Conservation (phyloP, 2,888 invertebrate species). For the Orchesella flavescens region DNA sequence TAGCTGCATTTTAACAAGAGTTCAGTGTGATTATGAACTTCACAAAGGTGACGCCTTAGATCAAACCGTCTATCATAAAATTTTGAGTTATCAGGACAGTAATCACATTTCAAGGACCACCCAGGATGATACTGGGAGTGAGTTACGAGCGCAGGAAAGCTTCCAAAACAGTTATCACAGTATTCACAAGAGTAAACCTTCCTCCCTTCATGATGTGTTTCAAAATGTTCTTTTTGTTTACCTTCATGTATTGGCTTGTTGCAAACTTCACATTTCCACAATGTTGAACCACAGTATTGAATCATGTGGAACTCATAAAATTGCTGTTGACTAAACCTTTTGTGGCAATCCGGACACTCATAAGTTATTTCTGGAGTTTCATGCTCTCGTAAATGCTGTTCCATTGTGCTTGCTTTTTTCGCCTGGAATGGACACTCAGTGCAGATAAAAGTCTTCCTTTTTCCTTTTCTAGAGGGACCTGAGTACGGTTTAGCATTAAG, state of each 20-base stretch:
- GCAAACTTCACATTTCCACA: constrained; percentile 3
- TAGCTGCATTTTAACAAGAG: neutral
- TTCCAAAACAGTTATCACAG: neutral
- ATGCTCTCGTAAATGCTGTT: neutral
- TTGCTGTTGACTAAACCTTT: neutral
- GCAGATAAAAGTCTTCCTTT: neutral
- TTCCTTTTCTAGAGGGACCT: too few species aligned
- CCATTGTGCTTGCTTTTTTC: neutral
- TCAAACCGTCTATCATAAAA: neutral
- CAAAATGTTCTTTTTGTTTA: neutral
- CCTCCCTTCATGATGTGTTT: neutral
- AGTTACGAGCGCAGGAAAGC: too few species aligned
- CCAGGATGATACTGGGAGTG: too few species aligned
- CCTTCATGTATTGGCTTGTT: neutral
- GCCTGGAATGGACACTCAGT: neutral
- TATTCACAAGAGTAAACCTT: neutral
- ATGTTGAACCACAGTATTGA: neutral
- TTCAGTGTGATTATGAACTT: neutral
- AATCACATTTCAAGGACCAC: neutral
- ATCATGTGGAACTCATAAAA: neutral
- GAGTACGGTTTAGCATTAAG: too few species aligned
- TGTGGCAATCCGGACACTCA: neutral
- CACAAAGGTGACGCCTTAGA: neutral
- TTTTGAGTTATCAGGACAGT: neutral
- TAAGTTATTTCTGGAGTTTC: neutral